Percentiles rank a stretch among this genome's conserved stretches.
phyloP scores from a whole-genome alignment of 2,797 vertebrate species.

The Acipenser transmontanus region DNA sequence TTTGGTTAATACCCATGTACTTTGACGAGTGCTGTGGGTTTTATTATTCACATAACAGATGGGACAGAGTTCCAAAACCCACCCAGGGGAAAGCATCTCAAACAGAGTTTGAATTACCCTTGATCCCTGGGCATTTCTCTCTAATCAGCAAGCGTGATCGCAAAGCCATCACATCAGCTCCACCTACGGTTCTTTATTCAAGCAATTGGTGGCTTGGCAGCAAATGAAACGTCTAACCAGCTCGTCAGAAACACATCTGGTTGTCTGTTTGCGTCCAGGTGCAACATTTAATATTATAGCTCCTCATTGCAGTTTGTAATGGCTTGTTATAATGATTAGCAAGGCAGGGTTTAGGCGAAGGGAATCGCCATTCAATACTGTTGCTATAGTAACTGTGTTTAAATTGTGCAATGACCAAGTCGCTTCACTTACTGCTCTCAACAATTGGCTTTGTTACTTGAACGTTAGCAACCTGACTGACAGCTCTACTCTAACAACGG shows the following conservation, averaged over 20 bases:
- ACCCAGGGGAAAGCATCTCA: conserved; percentile 32
- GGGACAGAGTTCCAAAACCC: conserved; percentile 30
- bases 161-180: conserved; percentile 35
- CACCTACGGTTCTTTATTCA: conserved; percentile 12
- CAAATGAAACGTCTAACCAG: not conserved
- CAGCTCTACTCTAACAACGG: too few relatives aligned
- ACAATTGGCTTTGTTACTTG: too few relatives aligned
- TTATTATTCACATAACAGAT: conserved; percentile 41
- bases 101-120: conserved; percentile 52
- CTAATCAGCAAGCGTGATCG: conserved; percentile 42
- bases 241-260: not conserved
- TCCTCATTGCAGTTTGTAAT: not conserved
- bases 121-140: conserved; percentile 48
- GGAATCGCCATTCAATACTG: too few relatives aligned
- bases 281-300: not conserved
- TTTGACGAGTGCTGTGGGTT: conserved; percentile 19
- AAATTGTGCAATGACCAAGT: too few relatives aligned
- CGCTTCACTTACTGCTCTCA: too few relatives aligned
- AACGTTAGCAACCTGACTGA: too few relatives aligned
- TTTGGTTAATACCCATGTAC: conserved; percentile 6
- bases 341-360: too few relatives aligned
- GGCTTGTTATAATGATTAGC: not conserved
- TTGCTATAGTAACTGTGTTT: too few relatives aligned
- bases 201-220: not conserved
- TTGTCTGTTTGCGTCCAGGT: not conserved